Base-by-base conservation (phyloP, 2,797 vertebrate species). In the Columba guinea region DNA sequence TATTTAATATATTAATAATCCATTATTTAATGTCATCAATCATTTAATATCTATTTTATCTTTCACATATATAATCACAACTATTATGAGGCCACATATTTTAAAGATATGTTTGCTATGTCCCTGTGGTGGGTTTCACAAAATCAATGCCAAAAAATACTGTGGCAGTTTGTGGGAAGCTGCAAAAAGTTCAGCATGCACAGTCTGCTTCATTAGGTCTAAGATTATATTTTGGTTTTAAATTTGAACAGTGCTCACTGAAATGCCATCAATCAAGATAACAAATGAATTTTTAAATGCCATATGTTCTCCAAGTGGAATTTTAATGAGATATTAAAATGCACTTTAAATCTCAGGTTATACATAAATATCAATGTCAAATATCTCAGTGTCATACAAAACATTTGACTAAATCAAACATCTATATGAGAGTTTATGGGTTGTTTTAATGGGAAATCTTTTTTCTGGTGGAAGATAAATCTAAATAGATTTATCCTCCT, bases 261-360 rank as follows among this genome's bases (percentile, higher is more conserved):
- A 95, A 94, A 83, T 89, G 60, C 58, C 56, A 89, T 95, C 92
- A 89, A 68, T 94, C 92, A 94, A 84, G n/a, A 82, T 77, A 93
- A 94, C 27, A 95, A 92, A 90, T 64, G 60, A 93, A 51, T 80
- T 91, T 89, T 96, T 91, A 68, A 87, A 62, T 74, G 64, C 87
- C 87, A 87, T 85, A 84, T 96, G 82, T 78, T 91, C 79, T 85
- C 44, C 48, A 87, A 89, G 67, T 78, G 35, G 76, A 94, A 94
- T 95, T 96, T 94, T 94, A 95, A 95, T 86, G 46, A 85, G 58
- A 89, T 71, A 79, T 41, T 94, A 83, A 93, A 90, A 59, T 41
- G 18, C 62, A 58, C 46, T 90, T 95, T 88, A 90, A 84, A 81
- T 20, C 62, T 84, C 78, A 92, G 75, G 71, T 87, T 92, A 71